Conservation (phyloP, 2,888 invertebrate genomes). For the Megalurothrips usitatus region DNA sequence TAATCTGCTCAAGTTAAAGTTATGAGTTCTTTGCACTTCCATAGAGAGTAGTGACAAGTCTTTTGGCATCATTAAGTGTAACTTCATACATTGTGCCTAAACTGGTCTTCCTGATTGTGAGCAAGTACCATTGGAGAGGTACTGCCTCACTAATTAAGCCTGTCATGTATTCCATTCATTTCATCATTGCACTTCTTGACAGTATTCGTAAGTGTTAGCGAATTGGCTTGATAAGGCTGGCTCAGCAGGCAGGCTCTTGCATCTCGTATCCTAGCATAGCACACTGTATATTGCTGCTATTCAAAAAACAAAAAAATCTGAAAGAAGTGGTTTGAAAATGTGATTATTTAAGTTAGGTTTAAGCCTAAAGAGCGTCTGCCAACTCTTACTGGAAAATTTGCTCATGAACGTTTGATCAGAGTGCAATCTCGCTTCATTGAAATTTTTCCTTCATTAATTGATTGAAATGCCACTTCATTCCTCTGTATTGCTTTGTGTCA, state of each 20-base stretch:
- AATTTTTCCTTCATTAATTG: not conserved
- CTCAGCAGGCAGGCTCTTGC: slow-evolving; percentile 19
- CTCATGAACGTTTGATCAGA: slow-evolving; percentile 1
- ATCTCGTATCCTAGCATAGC: not conserved
- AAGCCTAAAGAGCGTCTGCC: not conserved
- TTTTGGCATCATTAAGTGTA: not conserved
- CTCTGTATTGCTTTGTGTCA: too few relatives aligned
- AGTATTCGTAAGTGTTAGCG: not conserved
- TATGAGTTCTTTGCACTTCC: not conserved
- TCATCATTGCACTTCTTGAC: not conserved
- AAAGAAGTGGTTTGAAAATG: not conserved
- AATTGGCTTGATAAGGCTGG: not conserved
- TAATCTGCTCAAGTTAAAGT: slow-evolving; percentile 10
- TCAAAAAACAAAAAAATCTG: not conserved
- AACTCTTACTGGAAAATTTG: slow-evolving; percentile 4
- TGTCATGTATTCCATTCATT: slow-evolving; percentile 13
- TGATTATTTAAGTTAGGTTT: not conserved
- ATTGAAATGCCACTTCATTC: too few relatives aligned
- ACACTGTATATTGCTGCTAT: not conserved
- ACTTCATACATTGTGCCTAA: not conserved
- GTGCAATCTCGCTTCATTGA: not conserved
- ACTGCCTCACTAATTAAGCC: not conserved
- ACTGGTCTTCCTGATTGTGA: slow-evolving; percentile 9
- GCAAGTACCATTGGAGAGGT: not conserved
- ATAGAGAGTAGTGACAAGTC: not conserved